These are phyloP conservation scores for Dryobota labecula DNA, from an alignment of 2,888 invertebrate genomes.

Conservation along the genomic window DNA sequence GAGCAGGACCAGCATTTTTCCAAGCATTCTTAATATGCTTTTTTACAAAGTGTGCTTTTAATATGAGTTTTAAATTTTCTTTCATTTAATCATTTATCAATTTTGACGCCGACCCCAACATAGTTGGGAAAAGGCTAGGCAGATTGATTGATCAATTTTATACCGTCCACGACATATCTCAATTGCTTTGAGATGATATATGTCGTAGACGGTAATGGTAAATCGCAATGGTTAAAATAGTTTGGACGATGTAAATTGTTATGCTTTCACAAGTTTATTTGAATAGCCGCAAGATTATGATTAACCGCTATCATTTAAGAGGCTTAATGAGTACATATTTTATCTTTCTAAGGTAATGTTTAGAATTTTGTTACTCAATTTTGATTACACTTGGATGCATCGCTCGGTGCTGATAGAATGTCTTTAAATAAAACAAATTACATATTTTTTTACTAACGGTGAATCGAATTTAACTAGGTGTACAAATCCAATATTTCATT, in stretches of 20 bases:
- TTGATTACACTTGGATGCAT: not conserved
- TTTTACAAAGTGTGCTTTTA: too few relatives aligned
- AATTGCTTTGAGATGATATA: too few relatives aligned
- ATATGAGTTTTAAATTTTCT: too few relatives aligned
- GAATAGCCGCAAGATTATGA: conserved; percentile 26
- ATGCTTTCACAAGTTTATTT: conserved; percentile 29
- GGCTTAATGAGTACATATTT: conserved; percentile 34
- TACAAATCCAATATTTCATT: not conserved
- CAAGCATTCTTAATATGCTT: too few relatives aligned
- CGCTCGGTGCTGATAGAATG: not conserved
- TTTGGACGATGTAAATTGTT: conserved; percentile 30
- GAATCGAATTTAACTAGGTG: not conserved
- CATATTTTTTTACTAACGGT: not conserved
- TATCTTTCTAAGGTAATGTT: conserved; percentile 1
- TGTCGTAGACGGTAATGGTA: too few relatives aligned
- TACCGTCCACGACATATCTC: not conserved
- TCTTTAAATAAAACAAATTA: not conserved
- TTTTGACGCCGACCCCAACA: too few relatives aligned
- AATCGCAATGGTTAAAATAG: conserved; percentile 14
- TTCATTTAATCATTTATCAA: too few relatives aligned
- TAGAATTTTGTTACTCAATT: conserved; percentile 9
- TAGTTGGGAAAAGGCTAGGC: too few relatives aligned
- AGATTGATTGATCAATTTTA: not conserved
- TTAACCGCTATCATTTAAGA: conserved; percentile 40
- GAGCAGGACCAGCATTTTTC: too few relatives aligned